Evolutionary conservation across 2,888 invertebrate species (phyloP), one percentile per base, ranked within the genome.

Genomic region (Heliconius hortense): DNA sequence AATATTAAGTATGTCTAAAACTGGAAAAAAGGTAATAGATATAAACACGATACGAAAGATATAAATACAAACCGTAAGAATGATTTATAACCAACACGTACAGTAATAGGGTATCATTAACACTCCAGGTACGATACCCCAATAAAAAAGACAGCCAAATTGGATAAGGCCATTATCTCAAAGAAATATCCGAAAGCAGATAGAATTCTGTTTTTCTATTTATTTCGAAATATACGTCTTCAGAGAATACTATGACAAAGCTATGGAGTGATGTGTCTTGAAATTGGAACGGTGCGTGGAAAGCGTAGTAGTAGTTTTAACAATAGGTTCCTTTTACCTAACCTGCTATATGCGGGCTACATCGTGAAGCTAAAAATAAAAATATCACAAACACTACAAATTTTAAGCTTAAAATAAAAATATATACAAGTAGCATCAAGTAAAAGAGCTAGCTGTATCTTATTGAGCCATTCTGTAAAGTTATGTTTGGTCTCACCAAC

Each of bases 191-290:
- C 24, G 31, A 31, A 70, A 26, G 13, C 26, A 21, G 21, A 26
- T 13, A 63, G 7, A 70, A 63, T 39, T 63, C 21, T 43, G 62
- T 69, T 63, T 53, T 63, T 60, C 60, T 26, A 60, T 71, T 60
- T 60, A 60, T 60, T 59, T 71, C 59, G 35, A 24, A 21, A 43
- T 21, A 24, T 28, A 60, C 21, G 21, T 60, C 59, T 60, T 71
- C 26, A 26, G 71, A 60, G 26, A 35, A 18, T 24, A 43, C 21
- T 69, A 56, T n/a, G 31, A 56, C 53, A 13, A 43, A 71, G 71
- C 35, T n/a, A 60, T 71, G 43, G 43, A 71, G 26, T 39, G 10
- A 26, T 39, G 39, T n/a, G 26, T 26, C 26, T 28, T 2, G 28
- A 28, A 28, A 28, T 28, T 28, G 2, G 28, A 2, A 2, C 2